A percentile compares a stretch with the other conserved stretches of the same genome.
phyloP scores from a whole-genome alignment of 2,113 vertebrate species.

The Hiodon alosoides region DNA sequence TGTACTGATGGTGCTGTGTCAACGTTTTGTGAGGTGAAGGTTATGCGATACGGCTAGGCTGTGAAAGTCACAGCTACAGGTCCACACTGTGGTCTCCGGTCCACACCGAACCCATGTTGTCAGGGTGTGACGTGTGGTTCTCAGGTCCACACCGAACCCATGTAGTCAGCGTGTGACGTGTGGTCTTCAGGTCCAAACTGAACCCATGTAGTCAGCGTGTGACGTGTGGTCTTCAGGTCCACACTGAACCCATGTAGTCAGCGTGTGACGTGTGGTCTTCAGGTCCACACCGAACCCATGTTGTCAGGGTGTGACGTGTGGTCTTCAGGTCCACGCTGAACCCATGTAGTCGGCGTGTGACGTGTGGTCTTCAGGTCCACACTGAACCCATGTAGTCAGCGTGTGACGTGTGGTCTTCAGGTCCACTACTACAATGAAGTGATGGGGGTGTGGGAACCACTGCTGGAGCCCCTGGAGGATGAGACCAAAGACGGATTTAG shows the following conservation, averaged over 20 bases:
- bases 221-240: too few relatives aligned
- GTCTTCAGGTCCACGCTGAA: neutral
- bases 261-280: neutral
- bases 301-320: conserved; percentile 16
- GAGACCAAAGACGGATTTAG: conserved; percentile 78
- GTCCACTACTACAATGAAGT: conserved; percentile 93
- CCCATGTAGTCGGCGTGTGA: neutral
- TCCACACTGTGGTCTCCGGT: too few relatives aligned
- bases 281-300: neutral
- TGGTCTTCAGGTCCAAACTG: conserved; percentile 76
- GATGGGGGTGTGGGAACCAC: conserved; percentile 94
- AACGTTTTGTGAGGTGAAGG: too few relatives aligned
- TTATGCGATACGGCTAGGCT: too few relatives aligned
- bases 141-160: neutral
- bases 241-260: neutral
- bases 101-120: neutral
- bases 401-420: conserved; percentile 51
- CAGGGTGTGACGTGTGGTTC: neutral
- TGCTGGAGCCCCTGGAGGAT: conserved; percentile 90
- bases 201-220: too few relatives aligned
- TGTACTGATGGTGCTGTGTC: neutral
- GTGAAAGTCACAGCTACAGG: too few relatives aligned
- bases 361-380: neutral
- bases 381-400: neutral
- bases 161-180: conserved; percentile 12